These are phyloP conservation scores for Eumacrocentrus americanus DNA, from an alignment of 2,888 invertebrate species.

Conservation along the genomic window DNA sequence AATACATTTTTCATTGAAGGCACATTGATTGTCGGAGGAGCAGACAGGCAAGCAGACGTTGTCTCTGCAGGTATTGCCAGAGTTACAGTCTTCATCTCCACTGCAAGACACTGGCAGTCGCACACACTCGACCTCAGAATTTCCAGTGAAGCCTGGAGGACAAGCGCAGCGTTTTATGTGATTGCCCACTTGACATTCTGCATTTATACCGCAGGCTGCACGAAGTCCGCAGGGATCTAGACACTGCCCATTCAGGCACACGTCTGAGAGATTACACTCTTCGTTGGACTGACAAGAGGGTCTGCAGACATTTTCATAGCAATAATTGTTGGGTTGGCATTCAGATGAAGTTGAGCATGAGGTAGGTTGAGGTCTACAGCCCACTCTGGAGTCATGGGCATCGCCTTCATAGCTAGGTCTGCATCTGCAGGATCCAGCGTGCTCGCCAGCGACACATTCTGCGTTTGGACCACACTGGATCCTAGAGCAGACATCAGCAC, in stretches of 20 bases:
- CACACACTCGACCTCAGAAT: slow-evolving; percentile 82
- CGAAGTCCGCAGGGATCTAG: slow-evolving; percentile 78
- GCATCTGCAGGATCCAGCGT: slow-evolving; percentile 80
- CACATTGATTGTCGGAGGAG: slow-evolving; percentile 79
- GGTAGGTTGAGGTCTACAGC: slow-evolving; percentile 78
- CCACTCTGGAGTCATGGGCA: slow-evolving; percentile 71
- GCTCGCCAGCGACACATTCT: slow-evolving; percentile 79
- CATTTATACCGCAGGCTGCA: slow-evolving; percentile 83
- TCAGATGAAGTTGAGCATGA: slow-evolving; percentile 75
- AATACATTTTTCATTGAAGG: slow-evolving; percentile 87
- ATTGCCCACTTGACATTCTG: slow-evolving; percentile 73
- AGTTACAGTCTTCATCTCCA: slow-evolving; percentile 72
- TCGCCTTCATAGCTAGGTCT: slow-evolving; percentile 79
- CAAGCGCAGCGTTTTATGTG: slow-evolving; percentile 83
- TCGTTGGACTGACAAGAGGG: slow-evolving; percentile 79
- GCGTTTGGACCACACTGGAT: slow-evolving; percentile 82
- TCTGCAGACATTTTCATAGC: slow-evolving; percentile 80
- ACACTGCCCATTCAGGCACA: slow-evolving; percentile 83
- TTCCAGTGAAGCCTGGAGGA: slow-evolving; percentile 85
- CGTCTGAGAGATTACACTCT: slow-evolving; percentile 80
- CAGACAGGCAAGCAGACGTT: slow-evolving; percentile 84
- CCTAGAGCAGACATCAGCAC: slow-evolving; percentile 71
- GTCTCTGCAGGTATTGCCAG: slow-evolving; percentile 77
- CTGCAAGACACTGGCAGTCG: slow-evolving; percentile 83
- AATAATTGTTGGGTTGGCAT: slow-evolving; percentile 81